phyloP scores from a whole-genome alignment of 2,113 vertebrate species.

The Nothoprocta perdicaria region DNA sequence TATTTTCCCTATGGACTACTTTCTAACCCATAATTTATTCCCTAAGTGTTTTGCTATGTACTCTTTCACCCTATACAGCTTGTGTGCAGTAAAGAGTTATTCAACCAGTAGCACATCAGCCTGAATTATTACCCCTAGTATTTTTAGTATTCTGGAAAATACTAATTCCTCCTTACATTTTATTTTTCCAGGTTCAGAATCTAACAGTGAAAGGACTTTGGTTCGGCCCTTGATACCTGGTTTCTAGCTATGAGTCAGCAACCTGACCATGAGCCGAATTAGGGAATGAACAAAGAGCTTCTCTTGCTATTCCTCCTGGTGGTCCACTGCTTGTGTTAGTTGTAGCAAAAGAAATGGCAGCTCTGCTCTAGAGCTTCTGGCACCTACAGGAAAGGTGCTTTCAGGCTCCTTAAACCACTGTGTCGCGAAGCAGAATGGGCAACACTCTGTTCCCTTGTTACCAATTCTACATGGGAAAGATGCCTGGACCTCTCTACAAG shows the following conservation, averaged over 20 bases:
- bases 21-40: neutral
- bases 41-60: neutral
- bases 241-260: conserved; percentile 57
- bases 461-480: neutral
- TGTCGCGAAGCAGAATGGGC: neutral
- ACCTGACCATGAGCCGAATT: conserved; percentile 1
- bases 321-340: neutral
- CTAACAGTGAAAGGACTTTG: neutral
- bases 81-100: neutral
- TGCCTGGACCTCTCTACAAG: neutral
- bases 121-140: neutral
- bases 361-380: neutral
- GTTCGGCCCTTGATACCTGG: no score
- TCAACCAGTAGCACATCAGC: neutral
- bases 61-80: neutral
- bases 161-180: neutral
- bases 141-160: neutral
- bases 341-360: neutral
- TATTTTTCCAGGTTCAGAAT: conserved; percentile 6
- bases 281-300: neutral
- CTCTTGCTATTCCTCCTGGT: conserved; percentile 31
- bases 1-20: neutral
- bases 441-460: neutral
- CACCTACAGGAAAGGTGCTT: neutral
- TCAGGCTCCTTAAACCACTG: neutral